These are phyloP conservation scores for Panonychus citri DNA, from an alignment of 1,140 invertebrate species.

Conservation along the genomic window DNA sequence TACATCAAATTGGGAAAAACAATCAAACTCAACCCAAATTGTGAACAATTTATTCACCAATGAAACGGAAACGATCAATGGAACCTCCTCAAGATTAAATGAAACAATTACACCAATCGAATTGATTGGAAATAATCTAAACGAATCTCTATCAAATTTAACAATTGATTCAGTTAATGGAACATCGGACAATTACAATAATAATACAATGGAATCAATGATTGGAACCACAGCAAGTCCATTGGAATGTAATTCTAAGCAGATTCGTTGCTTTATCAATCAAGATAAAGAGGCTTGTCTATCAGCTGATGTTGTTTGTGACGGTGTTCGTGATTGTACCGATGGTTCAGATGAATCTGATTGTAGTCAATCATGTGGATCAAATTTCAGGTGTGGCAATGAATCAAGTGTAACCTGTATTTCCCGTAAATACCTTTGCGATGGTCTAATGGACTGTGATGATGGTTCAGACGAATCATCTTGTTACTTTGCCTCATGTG, in stretches of 20 bases:
- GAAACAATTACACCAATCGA: too few species aligned
- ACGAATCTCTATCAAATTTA: too few species aligned
- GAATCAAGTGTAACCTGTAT: slow-evolving; percentile 30
- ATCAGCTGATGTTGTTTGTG: not conserved
- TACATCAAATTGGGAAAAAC: too few species aligned
- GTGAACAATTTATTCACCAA: too few species aligned
- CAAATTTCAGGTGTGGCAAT: slow-evolving; percentile 11
- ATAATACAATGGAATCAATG: not conserved
- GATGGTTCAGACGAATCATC: slow-evolving; percentile 51
- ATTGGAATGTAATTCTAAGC: not conserved
- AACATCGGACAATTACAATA: not conserved
- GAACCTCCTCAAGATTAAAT: too few species aligned
- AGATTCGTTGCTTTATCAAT: not conserved
- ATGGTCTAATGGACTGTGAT: slow-evolving; percentile 47
- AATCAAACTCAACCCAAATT: too few species aligned
- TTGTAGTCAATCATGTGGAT: not conserved
- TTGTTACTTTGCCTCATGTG: slow-evolving; percentile 31
- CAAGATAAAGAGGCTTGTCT: not conserved
- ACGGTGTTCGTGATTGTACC: not conserved
- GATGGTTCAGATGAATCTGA: not conserved
- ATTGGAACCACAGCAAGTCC: not conserved
- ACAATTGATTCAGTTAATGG: too few species aligned
- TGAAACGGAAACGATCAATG: too few species aligned
- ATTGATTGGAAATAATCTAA: too few species aligned
- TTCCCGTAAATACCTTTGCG: slow-evolving; percentile 40